Evolutionary conservation across 2,113 vertebrate genomes (phyloP).

Genomic region (Montifringilla adamsi): DNA sequence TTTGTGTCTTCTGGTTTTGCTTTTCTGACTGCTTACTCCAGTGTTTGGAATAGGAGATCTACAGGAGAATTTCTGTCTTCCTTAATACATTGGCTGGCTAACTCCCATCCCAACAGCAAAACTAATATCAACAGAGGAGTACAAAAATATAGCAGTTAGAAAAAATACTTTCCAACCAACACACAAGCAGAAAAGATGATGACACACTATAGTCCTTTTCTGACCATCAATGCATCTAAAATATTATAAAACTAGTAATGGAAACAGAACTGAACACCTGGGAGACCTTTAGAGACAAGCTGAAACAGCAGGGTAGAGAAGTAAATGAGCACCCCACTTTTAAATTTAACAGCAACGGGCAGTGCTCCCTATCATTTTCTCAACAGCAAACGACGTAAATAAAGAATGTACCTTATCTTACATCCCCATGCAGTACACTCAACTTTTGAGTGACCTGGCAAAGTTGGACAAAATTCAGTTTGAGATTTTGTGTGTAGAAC

Average conservation of each 20-base stretch:
- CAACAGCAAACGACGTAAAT: not conserved
- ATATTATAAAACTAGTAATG: not conserved
- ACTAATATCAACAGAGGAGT: not conserved
- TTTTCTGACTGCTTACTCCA: not conserved
- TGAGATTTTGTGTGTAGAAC: not conserved
- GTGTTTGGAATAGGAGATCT: not conserved
- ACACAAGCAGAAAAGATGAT: not conserved
- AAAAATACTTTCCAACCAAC: not conserved
- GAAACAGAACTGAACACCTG: not conserved
- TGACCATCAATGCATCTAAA: not conserved
- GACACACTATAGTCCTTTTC: not conserved
- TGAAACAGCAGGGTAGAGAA: not conserved
- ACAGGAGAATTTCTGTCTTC: not conserved
- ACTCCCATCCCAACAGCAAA: not conserved
- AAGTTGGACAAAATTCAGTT: not conserved
- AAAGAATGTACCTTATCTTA: conserved; percentile 13
- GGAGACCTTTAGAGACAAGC: not conserved
- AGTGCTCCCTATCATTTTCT: not conserved
- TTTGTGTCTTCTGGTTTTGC: not conserved
- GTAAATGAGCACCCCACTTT: not conserved
- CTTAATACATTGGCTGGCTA: not conserved
- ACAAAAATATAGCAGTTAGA: not conserved
- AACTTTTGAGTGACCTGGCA: not conserved
- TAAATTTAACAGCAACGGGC: not conserved
- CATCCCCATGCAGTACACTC: not conserved